Evolutionary conservation across 2,888 invertebrate genomes (phyloP).

Genomic region (Xestobium rufovillosum): DNA sequence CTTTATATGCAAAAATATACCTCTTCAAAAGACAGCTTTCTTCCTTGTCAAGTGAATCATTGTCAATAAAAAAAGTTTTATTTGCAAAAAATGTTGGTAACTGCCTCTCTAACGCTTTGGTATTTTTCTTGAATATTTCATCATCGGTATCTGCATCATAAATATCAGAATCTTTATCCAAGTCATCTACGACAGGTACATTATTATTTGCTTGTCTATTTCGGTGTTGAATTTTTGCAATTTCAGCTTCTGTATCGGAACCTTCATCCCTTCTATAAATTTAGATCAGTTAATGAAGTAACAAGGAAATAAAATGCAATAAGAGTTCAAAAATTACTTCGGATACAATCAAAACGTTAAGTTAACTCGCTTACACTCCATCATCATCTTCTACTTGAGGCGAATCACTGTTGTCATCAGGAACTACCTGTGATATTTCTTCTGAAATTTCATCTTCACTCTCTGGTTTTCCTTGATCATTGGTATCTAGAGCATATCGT

Average conservation of each 20-base stretch:
- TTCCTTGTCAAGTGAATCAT: constrained; percentile 35
- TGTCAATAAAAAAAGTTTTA: constrained; percentile 45
- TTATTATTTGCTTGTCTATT: constrained; percentile 9
- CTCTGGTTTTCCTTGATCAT: constrained; percentile 40
- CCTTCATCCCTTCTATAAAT: constrained; percentile 27
- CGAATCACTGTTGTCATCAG: constrained; percentile 6
- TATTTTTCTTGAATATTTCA: constrained; percentile 26
- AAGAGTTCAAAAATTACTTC: too few species aligned
- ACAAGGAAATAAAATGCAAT: too few species aligned
- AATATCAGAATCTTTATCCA: constrained; percentile 20
- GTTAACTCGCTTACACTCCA: constrained; percentile 10
- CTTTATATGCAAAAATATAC: constrained; percentile 58
- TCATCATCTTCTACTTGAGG: constrained; percentile 12
- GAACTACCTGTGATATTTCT: constrained; percentile 23
- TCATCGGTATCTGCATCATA: constrained; percentile 40
- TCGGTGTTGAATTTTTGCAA: constrained; percentile 43
- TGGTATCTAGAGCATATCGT: constrained; percentile 51
- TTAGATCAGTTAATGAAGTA: too few species aligned
- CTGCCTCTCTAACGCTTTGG: constrained; percentile 19
- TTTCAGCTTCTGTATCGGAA: constrained; percentile 59
- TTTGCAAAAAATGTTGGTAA: constrained; percentile 47
- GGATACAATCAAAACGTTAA: too few species aligned
- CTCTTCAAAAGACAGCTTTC: constrained; percentile 39
- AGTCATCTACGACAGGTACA: constrained; percentile 17
- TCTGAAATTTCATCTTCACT: constrained; percentile 50